phyloP scores from a whole-genome alignment of 2,888 invertebrate species.

The Dasypolia templi region DNA sequence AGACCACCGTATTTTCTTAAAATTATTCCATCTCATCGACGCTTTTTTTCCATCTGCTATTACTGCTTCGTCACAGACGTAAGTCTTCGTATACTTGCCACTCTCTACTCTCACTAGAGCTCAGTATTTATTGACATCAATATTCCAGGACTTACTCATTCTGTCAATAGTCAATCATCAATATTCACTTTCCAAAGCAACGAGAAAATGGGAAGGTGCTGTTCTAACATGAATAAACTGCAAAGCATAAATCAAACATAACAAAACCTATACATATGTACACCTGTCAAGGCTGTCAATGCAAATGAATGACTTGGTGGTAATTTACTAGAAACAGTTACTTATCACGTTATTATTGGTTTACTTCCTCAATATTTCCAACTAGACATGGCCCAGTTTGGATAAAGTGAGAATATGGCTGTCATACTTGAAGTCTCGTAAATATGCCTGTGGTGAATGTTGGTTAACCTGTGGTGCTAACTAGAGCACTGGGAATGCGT shows the following conservation, averaged over 20 bases:
- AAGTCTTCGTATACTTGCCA: too few relatives aligned
- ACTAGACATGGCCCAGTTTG: conserved; percentile 54
- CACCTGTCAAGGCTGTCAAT: conserved; percentile 55
- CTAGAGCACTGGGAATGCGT: background rate
- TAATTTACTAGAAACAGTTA: conserved; percentile 49
- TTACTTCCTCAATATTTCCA: conserved; percentile 75
- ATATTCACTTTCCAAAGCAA: conserved; percentile 12
- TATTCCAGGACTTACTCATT: background rate
- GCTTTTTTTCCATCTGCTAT: background rate
- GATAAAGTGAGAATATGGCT: conserved; percentile 34
- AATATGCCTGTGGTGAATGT: conserved; percentile 24
- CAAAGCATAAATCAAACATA: conserved; percentile 10
- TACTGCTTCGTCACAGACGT: too few relatives aligned
- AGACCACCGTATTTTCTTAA: too few relatives aligned
- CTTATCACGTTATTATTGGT: conserved; percentile 48
- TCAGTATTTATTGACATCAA: background rate
- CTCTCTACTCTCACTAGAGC: too few relatives aligned
- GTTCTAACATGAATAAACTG: conserved; percentile 10
- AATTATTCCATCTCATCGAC: too few relatives aligned
- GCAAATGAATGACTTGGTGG: conserved; percentile 48
- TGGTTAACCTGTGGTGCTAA: conserved; percentile 1
- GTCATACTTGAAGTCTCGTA: conserved; percentile 22
- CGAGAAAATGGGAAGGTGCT: background rate
- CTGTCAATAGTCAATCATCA: background rate
- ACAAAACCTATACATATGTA: conserved; percentile 22